These are phyloP conservation scores for Cyprinus carpio DNA, from an alignment of 2,113 vertebrate genomes.

Conservation along the genomic window DNA sequence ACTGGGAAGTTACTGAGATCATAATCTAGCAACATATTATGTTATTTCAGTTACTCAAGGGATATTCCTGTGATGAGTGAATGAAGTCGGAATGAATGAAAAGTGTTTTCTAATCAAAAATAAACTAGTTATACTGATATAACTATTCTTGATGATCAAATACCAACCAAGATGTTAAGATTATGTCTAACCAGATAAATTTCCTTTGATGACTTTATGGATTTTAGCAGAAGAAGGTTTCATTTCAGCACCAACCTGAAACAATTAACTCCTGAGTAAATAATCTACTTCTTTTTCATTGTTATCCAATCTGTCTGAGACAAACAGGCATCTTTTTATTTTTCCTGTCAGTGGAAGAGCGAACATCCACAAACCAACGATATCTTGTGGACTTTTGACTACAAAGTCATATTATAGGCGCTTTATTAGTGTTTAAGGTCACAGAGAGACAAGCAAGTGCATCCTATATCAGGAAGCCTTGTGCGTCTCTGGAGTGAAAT, in stretches of 20 bases:
- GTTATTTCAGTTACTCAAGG: slow-evolving; percentile 1
- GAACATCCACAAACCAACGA: slow-evolving; percentile 39
- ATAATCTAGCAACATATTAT: neutral
- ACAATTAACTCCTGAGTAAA: slow-evolving; percentile 51
- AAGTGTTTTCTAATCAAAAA: neutral
- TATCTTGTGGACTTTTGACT: slow-evolving; percentile 56
- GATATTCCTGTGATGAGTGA: neutral
- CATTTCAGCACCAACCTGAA: slow-evolving; percentile 43
- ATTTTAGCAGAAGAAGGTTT: slow-evolving; percentile 8
- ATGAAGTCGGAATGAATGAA: slow-evolving; percentile 1
- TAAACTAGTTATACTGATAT: slow-evolving; percentile 3
- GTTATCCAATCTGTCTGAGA: slow-evolving; percentile 49
- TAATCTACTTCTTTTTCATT: slow-evolving; percentile 49
- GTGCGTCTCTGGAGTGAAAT: slow-evolving; percentile 82
- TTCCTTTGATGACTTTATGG: slow-evolving; percentile 22
- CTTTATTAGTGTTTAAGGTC: slow-evolving; percentile 89
- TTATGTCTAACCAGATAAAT: slow-evolving; percentile 14
- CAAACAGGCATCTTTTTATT: slow-evolving; percentile 55
- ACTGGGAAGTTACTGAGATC: neutral
- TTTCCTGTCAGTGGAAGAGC: slow-evolving; percentile 49
- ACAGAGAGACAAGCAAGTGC: slow-evolving; percentile 84
- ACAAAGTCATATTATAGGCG: slow-evolving; percentile 81
- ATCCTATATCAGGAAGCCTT: slow-evolving; percentile 90
- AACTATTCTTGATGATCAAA: neutral
- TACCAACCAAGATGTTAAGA: neutral